Conservation (phyloP, 2,888 invertebrate species). For the Amphiduros pacificus region DNA sequence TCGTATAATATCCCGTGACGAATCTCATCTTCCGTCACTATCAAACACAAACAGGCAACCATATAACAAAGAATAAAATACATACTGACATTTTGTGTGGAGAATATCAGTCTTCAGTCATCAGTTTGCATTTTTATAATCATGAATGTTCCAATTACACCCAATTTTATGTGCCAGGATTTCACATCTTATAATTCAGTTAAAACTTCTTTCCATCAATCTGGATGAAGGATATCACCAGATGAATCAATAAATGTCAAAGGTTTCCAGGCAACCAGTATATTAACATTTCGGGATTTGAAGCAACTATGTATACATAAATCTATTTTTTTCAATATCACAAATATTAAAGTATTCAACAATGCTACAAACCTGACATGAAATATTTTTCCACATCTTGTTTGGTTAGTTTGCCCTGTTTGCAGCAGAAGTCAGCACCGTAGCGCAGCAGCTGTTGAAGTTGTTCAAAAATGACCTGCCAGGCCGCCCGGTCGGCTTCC, state of each 20-base stretch:
- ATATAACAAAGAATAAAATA: not conserved
- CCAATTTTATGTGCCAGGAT: too few species aligned
- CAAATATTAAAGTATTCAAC: not conserved
- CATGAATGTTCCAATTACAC: too few species aligned
- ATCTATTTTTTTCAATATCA: not conserved
- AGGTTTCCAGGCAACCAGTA: too few species aligned
- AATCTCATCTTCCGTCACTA: slow-evolving; percentile 25
- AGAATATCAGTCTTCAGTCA: too few species aligned
- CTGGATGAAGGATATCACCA: not conserved
- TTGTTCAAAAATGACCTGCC: slow-evolving; percentile 9
- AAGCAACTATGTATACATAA: too few species aligned
- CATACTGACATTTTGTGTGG: too few species aligned
- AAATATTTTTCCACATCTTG: slow-evolving; percentile 13
- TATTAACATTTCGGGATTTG: too few species aligned
- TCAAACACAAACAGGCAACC: not conserved
- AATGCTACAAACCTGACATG: slow-evolving; percentile 12
- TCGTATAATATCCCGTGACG: slow-evolving; percentile 13
- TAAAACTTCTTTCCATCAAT: not conserved
- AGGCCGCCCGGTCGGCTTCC: slow-evolving; percentile 1
- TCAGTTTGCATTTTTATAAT: too few species aligned
- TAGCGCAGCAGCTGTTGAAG: slow-evolving; percentile 10
- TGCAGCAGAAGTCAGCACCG: slow-evolving; percentile 4
- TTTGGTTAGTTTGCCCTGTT: slow-evolving; percentile 1
- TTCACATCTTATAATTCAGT: too few species aligned
- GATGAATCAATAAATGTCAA: not conserved